Conservation (phyloP, 2,113 vertebrate species). For the Pelodiscus sinensis region DNA sequence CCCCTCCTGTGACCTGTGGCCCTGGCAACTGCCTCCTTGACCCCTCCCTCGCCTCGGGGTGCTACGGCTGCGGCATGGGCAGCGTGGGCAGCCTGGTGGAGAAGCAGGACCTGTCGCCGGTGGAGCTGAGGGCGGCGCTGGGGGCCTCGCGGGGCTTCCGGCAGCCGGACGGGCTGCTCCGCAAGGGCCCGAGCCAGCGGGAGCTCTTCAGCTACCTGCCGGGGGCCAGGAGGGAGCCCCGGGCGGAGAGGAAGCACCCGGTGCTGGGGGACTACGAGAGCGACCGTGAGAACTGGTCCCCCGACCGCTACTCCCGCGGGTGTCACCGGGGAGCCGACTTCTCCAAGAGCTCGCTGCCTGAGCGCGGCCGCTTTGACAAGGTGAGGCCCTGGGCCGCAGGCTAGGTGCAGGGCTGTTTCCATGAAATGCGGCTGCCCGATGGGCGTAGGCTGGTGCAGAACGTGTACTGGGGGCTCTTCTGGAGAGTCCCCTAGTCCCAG, state of each 20-base stretch:
- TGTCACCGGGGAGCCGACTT: conserved; percentile 89
- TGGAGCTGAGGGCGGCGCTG: conserved; percentile 79
- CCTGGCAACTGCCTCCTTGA: conserved; percentile 79
- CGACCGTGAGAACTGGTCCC: conserved; percentile 82
- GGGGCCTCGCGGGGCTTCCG: conserved; percentile 85
- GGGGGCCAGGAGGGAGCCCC: conserved; percentile 89
- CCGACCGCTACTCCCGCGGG: conserved; percentile 87
- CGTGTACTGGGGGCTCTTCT: background rate
- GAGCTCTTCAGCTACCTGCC: conserved; percentile 95
- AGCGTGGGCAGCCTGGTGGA: conserved; percentile 97
- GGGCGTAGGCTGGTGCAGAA: too few relatives aligned
- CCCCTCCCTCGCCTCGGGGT: conserved; percentile 69
- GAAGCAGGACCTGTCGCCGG: conserved; percentile 87
- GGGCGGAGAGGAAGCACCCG: conserved; percentile 81
- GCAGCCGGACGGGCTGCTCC: conserved; percentile 87
- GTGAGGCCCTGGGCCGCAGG: conserved; percentile 63
- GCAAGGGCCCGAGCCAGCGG: conserved; percentile 90
- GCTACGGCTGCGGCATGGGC: conserved; percentile 87
- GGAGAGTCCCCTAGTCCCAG: background rate
- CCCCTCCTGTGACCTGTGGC: conserved; percentile 86
- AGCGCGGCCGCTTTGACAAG: conserved; percentile 94
- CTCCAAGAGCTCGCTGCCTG: conserved; percentile 92
- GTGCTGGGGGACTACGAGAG: conserved; percentile 73
- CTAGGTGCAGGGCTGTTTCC: background rate
- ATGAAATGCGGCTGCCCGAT: background rate